Conservation (phyloP, 2,113 vertebrate genomes). For the Bostrychus sinensis region DNA sequence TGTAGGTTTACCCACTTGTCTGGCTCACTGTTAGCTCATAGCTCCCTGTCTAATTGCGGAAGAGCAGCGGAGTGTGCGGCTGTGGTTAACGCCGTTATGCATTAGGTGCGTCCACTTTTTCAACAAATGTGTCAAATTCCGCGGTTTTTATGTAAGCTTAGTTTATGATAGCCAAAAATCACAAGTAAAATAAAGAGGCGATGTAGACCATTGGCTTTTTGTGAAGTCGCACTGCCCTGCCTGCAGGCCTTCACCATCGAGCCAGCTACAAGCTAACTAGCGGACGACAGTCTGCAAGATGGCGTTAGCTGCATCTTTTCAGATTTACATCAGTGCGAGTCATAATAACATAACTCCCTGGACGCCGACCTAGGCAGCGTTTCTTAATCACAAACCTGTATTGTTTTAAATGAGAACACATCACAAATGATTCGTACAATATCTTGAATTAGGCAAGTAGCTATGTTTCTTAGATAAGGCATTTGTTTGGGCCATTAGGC, state of each 20-base stretch:
- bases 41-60: conserved; percentile 69
- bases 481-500: not conserved
- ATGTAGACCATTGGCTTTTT: not conserved
- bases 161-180: not conserved
- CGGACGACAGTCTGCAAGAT: conserved; percentile 72
- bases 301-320: conserved; percentile 73
- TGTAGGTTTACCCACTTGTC: conserved; percentile 29
- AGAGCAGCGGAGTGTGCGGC: conserved; percentile 56
- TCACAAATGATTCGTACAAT: not conserved
- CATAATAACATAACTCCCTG: conserved; percentile 32
- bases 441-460: not conserved
- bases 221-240: conserved; percentile 42
- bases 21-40: conserved; percentile 59
- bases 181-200: not conserved
- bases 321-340: conserved; percentile 56
- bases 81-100: conserved; percentile 33
- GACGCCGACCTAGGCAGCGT: not conserved
- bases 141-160: not conserved
- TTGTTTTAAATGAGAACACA: not conserved
- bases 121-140: not conserved
- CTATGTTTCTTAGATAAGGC: not conserved
- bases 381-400: not conserved
- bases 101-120: not conserved
- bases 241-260: conserved; percentile 59
- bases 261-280: conserved; percentile 67